phyloP scores from a whole-genome alignment of 2,797 vertebrate species.

The Pipistrellus pipistrellus region DNA sequence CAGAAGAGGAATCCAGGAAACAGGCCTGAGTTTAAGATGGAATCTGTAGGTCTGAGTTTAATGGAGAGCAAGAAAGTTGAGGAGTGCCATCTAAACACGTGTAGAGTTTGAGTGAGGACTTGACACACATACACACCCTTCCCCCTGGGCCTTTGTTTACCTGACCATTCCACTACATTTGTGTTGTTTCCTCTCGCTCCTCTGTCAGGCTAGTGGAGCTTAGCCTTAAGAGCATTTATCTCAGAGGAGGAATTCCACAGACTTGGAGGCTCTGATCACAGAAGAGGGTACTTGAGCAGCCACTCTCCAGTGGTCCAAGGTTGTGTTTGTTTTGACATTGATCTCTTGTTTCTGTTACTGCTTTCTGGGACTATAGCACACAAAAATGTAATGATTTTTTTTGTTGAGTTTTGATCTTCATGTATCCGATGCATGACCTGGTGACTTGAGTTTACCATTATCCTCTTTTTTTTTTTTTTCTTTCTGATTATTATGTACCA shows the following conservation, averaged over 20 bases:
- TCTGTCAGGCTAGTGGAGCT: background rate
- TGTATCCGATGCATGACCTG: slow-evolving; percentile 51
- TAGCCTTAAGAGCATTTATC: background rate
- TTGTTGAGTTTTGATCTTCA: background rate
- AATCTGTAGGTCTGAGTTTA: background rate
- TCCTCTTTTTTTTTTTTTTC: background rate
- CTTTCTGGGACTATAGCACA: slow-evolving; percentile 53
- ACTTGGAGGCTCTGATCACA: background rate
- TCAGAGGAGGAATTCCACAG: background rate
- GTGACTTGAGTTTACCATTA: slow-evolving; percentile 52
- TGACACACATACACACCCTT: background rate
- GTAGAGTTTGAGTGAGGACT: background rate
- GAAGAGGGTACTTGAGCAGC: background rate
- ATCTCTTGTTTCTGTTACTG: slow-evolving; percentile 64
- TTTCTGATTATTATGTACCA: slow-evolving; percentile 67
- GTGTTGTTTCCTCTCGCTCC: background rate
- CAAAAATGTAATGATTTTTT: slow-evolving; percentile 37
- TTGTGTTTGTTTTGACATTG: slow-evolving; percentile 9
- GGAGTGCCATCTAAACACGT: background rate
- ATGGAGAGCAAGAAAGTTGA: background rate
- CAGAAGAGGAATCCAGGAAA: slow-evolving; percentile 3
- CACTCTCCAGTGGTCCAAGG: background rate
- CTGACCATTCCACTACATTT: background rate
- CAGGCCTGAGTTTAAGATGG: background rate
- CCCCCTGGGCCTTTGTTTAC: background rate